phyloP scores from a whole-genome alignment of 1,140 invertebrate genomes.

The Lanistes nyassanus region DNA sequence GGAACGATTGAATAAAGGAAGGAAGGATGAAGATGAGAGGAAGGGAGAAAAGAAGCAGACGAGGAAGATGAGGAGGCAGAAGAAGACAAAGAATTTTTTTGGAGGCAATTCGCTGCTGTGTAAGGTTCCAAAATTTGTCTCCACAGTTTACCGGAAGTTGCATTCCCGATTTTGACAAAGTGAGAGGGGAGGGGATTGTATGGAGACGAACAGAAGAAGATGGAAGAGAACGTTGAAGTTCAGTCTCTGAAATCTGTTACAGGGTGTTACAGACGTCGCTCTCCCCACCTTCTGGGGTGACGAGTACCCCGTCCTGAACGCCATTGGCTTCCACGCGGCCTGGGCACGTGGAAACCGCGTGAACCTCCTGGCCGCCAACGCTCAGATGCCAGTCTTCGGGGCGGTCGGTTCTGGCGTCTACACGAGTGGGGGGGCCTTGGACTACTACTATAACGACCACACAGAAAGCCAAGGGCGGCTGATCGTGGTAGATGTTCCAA shows the following conservation, averaged over 20 bases:
- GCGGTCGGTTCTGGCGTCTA: constrained; percentile 72
- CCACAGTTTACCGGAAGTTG: too few relatives aligned
- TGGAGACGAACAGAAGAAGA: too few relatives aligned
- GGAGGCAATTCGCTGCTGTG: too few relatives aligned
- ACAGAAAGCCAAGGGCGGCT: constrained; percentile 25
- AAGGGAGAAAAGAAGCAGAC: too few relatives aligned
- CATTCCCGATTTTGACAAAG: too few relatives aligned
- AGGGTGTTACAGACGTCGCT: constrained; percentile 74
- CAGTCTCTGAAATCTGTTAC: neutral
- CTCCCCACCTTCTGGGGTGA: constrained; percentile 79
- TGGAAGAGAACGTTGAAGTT: too few relatives aligned
- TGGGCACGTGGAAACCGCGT: constrained; percentile 71
- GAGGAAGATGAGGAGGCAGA: too few relatives aligned
- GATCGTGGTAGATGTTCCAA: constrained; percentile 35
- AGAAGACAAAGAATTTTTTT: too few relatives aligned
- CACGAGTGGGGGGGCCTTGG: constrained; percentile 29
- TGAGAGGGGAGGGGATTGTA: too few relatives aligned
- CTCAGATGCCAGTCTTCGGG: constrained; percentile 67
- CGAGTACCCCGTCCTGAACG: constrained; percentile 75
- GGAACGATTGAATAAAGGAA: too few relatives aligned
- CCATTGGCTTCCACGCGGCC: constrained; percentile 68
- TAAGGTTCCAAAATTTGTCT: too few relatives aligned
- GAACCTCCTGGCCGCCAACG: constrained; percentile 72
- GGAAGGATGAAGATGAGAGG: too few relatives aligned
- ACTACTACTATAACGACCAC: constrained; percentile 39